Conservation (phyloP, 1,140 invertebrate species). For the Cataglyphis hispanica region DNA sequence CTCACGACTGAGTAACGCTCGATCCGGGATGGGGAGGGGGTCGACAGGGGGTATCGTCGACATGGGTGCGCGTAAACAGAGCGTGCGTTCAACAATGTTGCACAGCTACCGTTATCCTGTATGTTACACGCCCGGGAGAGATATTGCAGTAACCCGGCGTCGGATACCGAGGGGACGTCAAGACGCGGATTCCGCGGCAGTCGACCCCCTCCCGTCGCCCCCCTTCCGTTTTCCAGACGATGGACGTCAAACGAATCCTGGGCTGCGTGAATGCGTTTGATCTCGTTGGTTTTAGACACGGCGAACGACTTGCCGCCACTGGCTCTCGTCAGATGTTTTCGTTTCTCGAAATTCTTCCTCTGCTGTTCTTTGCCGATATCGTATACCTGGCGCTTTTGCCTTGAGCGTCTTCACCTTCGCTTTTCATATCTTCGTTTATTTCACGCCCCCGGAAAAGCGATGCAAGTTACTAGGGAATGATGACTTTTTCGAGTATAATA, state of each 20-base stretch:
- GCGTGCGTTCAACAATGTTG: conserved; percentile 38
- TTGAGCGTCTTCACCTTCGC: neutral
- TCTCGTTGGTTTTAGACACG: conserved; percentile 26
- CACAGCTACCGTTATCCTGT: neutral
- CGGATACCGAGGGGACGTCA: neutral
- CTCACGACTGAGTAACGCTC: conserved; percentile 35
- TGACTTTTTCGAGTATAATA: neutral
- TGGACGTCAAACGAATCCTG: conserved; percentile 55
- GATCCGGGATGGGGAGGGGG: neutral
- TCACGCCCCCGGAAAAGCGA: neutral
- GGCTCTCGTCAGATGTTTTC: conserved; percentile 6
- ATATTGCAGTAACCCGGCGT: conserved; percentile 21
- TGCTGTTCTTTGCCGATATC: neutral
- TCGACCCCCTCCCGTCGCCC: neutral
- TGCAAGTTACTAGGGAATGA: neutral
- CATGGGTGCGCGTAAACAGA: neutral
- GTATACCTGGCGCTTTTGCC: neutral
- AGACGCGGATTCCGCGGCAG: conserved; percentile 34
- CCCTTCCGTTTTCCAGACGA: conserved; percentile 20
- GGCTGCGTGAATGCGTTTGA: conserved; percentile 52
- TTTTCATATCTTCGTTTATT: conserved; percentile 16
- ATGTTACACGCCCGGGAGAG: conserved; percentile 8
- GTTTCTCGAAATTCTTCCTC: conserved; percentile 22
- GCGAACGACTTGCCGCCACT: conserved; percentile 26
- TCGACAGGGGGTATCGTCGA: conserved; percentile 12